Conservation (phyloP, 2,797 vertebrate genomes). For the Tiaroga cobitis region DNA sequence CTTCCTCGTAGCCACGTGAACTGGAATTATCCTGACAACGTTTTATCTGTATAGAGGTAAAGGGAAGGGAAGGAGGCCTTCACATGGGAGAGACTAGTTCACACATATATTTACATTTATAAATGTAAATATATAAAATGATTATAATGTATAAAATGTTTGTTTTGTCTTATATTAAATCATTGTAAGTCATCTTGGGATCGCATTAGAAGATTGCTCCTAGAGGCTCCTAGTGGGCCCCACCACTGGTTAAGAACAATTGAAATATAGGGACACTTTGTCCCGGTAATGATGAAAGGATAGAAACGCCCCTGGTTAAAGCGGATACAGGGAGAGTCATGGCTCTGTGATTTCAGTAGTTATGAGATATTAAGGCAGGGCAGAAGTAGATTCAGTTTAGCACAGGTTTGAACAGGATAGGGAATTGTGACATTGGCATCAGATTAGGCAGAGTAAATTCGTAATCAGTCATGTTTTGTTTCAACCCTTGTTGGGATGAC, state of each 20-base stretch:
- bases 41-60: too few species aligned
- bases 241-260: neutral
- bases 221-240: neutral
- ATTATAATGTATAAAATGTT: neutral
- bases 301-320: neutral
- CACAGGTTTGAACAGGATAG: conserved; percentile 52
- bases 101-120: too few species aligned
- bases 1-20: too few species aligned
- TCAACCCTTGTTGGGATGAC: conserved; percentile 1
- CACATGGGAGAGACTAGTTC: too few species aligned
- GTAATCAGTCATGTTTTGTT: neutral
- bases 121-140: too few species aligned
- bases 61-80: too few species aligned
- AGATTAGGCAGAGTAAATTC: conserved; percentile 24
- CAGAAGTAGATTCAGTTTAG: neutral
- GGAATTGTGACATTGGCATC: conserved; percentile 13
- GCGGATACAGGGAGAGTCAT: neutral
- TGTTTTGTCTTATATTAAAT: neutral
- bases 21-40: too few species aligned
- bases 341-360: neutral
- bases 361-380: neutral
- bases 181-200: neutral
- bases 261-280: neutral
- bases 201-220: too few species aligned
- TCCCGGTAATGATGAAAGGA: neutral